Conservation (phyloP, 2,113 vertebrate species). For the Oplegnathus fasciatus region DNA sequence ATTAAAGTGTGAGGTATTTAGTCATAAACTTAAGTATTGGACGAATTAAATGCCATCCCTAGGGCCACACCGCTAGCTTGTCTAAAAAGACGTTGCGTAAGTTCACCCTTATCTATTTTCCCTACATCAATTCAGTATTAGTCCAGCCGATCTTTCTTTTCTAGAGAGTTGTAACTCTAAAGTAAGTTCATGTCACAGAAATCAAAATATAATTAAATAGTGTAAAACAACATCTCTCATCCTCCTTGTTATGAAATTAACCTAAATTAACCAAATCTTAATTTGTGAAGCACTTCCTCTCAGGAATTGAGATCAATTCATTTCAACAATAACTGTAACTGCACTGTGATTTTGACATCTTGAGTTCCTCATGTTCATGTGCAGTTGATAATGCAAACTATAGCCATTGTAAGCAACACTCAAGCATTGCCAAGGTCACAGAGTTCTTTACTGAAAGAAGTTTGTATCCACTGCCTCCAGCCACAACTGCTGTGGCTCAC, state of each 20-base stretch:
- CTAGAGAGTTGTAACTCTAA: not conserved
- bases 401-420: not conserved
- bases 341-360: not conserved
- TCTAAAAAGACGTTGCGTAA: too few relatives aligned
- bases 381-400: conserved; percentile 13
- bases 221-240: not conserved
- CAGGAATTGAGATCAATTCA: not conserved
- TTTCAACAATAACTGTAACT: not conserved
- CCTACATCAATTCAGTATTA: too few relatives aligned
- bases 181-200: too few relatives aligned
- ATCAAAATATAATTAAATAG: not conserved
- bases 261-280: not conserved
- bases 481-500: conserved; percentile 38
- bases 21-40: too few relatives aligned
- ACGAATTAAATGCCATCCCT: too few relatives aligned
- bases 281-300: not conserved
- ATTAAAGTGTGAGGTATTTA: too few relatives aligned
- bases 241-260: not conserved
- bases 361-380: not conserved
- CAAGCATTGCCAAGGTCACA: conserved; percentile 38
- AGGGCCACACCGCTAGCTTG: too few relatives aligned
- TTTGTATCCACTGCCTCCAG: conserved; percentile 54
- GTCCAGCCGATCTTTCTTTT: too few relatives aligned
- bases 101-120: too few relatives aligned
- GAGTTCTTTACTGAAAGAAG: conserved; percentile 43